Evolutionary conservation across 2,797 vertebrate species (phyloP).

Genomic region (Thripadectes ignobilis): DNA sequence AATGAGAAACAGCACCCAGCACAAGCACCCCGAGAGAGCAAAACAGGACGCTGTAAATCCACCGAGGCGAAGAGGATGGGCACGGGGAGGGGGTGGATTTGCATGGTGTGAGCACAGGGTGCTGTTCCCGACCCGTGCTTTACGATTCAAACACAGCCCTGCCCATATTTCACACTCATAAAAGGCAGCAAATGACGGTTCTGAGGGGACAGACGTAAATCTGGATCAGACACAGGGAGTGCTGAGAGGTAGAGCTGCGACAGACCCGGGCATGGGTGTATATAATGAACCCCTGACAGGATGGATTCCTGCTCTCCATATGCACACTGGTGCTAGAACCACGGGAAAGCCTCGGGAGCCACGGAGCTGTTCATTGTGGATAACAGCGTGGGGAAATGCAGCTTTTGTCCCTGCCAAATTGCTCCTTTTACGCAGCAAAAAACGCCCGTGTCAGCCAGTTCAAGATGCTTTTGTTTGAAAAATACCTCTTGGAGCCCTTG

Average conservation of each 20-base stretch:
- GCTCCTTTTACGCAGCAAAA: neutral
- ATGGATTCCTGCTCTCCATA: neutral
- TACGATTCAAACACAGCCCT: neutral
- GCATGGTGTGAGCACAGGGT: neutral
- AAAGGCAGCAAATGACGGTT: neutral
- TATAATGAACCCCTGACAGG: neutral
- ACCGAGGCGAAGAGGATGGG: neutral
- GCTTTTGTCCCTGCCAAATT: neutral
- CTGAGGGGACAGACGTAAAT: conserved; percentile 17
- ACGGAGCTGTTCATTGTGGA: neutral
- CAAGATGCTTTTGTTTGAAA: neutral
- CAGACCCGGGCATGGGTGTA: neutral
- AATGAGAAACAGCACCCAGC: neutral
- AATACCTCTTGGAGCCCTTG: neutral
- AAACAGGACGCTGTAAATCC: neutral
- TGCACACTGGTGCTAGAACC: neutral
- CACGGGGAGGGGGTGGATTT: neutral
- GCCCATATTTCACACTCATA: conserved; percentile 2
- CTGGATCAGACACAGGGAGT: neutral
- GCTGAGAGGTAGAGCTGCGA: neutral
- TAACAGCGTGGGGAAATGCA: neutral
- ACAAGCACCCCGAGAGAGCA: neutral
- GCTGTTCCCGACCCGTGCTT: neutral
- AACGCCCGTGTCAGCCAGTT: neutral
- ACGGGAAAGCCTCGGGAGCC: neutral